Base-by-base conservation (phyloP, 1,140 invertebrate genomes). In the Nixonia krombeini region DNA sequence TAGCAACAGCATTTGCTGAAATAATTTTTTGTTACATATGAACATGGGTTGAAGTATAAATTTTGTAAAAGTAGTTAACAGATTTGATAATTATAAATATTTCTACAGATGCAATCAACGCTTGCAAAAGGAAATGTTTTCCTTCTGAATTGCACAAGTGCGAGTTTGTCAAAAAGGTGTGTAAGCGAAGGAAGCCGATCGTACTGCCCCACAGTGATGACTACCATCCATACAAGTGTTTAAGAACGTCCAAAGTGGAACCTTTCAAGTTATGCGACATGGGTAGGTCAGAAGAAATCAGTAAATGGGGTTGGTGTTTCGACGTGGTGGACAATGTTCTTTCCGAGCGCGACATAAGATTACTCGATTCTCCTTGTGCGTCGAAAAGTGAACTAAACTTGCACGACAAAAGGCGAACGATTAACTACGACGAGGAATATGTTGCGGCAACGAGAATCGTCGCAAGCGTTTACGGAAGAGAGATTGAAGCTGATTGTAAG, bases 281-380 rank as follows among this genome's bases (percentile, higher is more conserved):
- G 1, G 57, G 51, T 0, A 49, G 33, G 23, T 72, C 56, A 0
- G 42, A 69, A 0, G 31, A 42, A 8, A 41, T 72, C 6, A 41
- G 53, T 16, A 72, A 72, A 45, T 69, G 65, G 70, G 65, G 65
- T 1, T 26, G 37, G 1, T 67, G 46, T 21, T 23, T 33, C 13
- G 40, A 59, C 0, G 0, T 72, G 4, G 51, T 64, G 7, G 47
- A 70, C 2, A 16, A 21, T 0, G 37, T 66, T 0, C 10, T 62
- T 0, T 9, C 12, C 3, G 21, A 50, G 18, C 17, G 41, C 0
- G 44, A 69, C 16, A 12, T 25, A 4, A 52, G 13, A 25, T 6
- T 18, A n/a, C n/a, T n/a, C n/a, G n/a, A n/a, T n/a, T n/a, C n/a
- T 6, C 9, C 10, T 6, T 4, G 9, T 9, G 4, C 28, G 7